These are phyloP conservation scores for Eupleurogrammus muticus DNA, from an alignment of 2,797 vertebrate genomes.

Conservation along the genomic window DNA sequence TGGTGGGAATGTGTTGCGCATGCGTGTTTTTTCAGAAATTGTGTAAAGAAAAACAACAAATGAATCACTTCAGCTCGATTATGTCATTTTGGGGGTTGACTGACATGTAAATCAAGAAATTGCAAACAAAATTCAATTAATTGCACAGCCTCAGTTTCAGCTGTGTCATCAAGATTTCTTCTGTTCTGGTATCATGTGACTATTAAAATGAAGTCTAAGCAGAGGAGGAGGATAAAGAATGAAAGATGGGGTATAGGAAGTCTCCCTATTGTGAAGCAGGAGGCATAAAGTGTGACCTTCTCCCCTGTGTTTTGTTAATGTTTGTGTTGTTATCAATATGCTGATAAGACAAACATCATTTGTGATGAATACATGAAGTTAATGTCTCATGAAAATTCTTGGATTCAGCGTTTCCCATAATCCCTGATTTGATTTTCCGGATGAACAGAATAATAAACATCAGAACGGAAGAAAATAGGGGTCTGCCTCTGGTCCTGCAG, in stretches of 20 bases:
- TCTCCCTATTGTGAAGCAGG: no score
- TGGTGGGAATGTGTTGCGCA: no score
- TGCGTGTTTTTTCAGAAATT: no score
- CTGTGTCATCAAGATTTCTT: no score
- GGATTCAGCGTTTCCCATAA: slow-evolving; percentile 72
- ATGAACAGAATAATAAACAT: slow-evolving; percentile 71
- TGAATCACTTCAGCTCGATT: no score
- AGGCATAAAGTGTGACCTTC: neutral
- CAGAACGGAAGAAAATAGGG: slow-evolving; percentile 53
- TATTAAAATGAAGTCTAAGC: slow-evolving; percentile 25
- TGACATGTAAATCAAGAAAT: no score
- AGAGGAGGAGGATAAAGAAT: neutral
- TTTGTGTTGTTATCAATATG: slow-evolving; percentile 38
- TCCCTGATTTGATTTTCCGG: slow-evolving; percentile 78
- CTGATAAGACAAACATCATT: slow-evolving; percentile 59
- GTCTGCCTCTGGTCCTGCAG: slow-evolving; percentile 54
- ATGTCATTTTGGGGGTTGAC: no score
- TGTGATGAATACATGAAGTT: slow-evolving; percentile 59
- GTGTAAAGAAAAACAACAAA: no score
- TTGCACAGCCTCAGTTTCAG: no score
- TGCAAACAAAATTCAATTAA: no score
- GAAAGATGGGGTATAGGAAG: neutral
- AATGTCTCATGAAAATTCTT: slow-evolving; percentile 75
- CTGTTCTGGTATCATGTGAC: neutral
- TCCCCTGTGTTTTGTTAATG: slow-evolving; percentile 6